Evolutionary conservation across 2,113 vertebrate genomes (phyloP), one percentile per base, ranked within the genome.

Genomic region (Ammodytes marinus): DNA sequence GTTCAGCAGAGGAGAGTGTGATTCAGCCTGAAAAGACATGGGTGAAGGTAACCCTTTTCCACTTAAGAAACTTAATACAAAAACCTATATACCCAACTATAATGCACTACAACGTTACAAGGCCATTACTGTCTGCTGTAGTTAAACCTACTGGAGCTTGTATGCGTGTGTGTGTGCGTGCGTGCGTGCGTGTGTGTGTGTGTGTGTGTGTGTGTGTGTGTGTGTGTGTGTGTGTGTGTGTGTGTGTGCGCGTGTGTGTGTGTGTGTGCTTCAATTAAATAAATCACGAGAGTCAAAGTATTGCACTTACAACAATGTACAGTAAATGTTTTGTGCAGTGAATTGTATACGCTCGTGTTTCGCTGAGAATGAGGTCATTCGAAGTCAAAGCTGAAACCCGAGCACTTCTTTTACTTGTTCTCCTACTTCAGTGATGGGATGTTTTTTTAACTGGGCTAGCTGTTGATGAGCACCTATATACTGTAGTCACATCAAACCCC

Each of bases 241-340:
- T n/a, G n/a, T n/a, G n/a, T n/a, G n/a, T n/a, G n/a, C n/a, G n/a
- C n/a, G 42, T 19, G 72, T 11, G 35, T 69, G 52, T 45, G 39
- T 59, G 8, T 39, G 35, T 45, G 6, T 19, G 49, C n/a, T 58
- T 50, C 64, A 40, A 5, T 14, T 80, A 19, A 80, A 80, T 71
- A 60, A 82, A 63, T 39, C 35, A 85, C 66, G 1, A 40, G 0
- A 19, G 37, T 45, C 45, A n/a, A n/a, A n/a, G n/a, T n/a, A 15
- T 49, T 77, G 42, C 66, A 67, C 71, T 50, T 57, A 40, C 53
- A 52, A 7, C 45, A 64, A 79, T 61, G 75, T 71, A 67, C 40
- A 66, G 9, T 15, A 45, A 37, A 70, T 60, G 65, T n/a, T 46
- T 40, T 8, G 17, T 0, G 55, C 11, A 49, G 35, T 4, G 14